phyloP scores from a whole-genome alignment of 2,113 vertebrate species.

The Phasianus colchicus region DNA sequence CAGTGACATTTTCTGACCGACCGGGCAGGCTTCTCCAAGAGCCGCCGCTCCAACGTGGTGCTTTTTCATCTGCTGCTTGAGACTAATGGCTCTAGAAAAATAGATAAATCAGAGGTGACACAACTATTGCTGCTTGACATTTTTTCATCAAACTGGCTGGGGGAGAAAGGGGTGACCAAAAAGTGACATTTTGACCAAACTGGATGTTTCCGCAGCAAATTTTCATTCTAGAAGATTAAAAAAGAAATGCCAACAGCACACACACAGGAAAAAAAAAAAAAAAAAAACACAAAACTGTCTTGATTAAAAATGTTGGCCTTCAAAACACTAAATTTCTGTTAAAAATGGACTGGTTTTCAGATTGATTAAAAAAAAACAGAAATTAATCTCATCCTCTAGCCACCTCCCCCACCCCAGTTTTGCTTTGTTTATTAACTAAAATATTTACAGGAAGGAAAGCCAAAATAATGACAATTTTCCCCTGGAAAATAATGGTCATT shows the following conservation, averaged over 20 bases:
- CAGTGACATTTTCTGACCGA: slow-evolving; percentile 17
- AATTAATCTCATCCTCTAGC: slow-evolving; percentile 22
- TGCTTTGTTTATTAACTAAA: slow-evolving; percentile 42
- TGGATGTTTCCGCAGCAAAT: background rate
- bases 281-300: background rate
- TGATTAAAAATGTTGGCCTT: slow-evolving; percentile 56
- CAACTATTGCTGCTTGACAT: slow-evolving; percentile 44
- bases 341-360: slow-evolving; percentile 23
- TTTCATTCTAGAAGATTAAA: slow-evolving; percentile 53
- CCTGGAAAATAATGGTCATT: slow-evolving; percentile 35
- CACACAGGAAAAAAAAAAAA: background rate
- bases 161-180: slow-evolving; percentile 30
- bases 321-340: slow-evolving; percentile 43
- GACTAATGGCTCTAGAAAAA: slow-evolving; percentile 59
- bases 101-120: slow-evolving; percentile 68
- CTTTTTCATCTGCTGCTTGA: slow-evolving; percentile 17
- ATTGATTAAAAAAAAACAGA: slow-evolving; percentile 35
- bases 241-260: slow-evolving; percentile 36
- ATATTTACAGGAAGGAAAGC: slow-evolving; percentile 25
- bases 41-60: accelerated
- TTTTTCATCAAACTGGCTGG: slow-evolving; percentile 54
- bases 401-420: background rate
- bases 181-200: slow-evolving; percentile 64
- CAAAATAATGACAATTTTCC: slow-evolving; percentile 50
- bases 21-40: background rate